Conservation (phyloP, 2,797 vertebrate genomes). For the Phylloscopus collybita region DNA sequence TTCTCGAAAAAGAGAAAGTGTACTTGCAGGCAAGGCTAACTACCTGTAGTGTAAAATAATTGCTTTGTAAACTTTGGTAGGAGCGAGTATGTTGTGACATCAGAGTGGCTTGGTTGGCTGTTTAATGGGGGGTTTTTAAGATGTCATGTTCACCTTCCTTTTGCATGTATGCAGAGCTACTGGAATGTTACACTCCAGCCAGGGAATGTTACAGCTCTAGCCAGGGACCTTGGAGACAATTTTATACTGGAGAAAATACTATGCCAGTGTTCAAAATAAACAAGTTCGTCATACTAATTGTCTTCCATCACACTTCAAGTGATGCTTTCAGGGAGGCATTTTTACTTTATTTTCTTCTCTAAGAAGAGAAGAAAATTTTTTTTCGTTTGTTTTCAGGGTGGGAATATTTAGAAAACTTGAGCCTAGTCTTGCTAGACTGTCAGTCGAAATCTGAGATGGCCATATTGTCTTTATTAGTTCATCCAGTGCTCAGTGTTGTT, state of each 20-base stretch:
- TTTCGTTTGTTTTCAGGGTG: neutral
- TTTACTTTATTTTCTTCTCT: neutral
- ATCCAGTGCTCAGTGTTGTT: neutral
- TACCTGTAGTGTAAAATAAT: neutral
- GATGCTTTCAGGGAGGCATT: neutral
- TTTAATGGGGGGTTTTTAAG: neutral
- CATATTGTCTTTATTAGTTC: neutral
- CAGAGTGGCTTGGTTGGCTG: neutral
- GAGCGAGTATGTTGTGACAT: neutral
- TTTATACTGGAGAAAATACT: neutral
- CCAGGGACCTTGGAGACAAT: neutral
- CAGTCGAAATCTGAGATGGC: neutral
- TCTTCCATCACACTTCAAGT: neutral
- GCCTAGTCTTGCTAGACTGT: neutral
- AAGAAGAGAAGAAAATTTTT: neutral
- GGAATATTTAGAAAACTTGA: neutral
- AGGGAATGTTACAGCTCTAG: neutral
- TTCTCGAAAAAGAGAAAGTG: slow-evolving; percentile 29
- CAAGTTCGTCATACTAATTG: neutral
- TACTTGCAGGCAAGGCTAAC: neutral
- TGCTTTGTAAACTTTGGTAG: neutral
- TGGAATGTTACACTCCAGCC: neutral
- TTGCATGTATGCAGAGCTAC: neutral
- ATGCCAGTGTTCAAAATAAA: neutral
- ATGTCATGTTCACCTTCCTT: neutral